Percentiles rank a stretch among this genome's conserved stretches.
Conservation (phyloP, 2,113 vertebrate species). For the Crotalus tigris region DNA sequence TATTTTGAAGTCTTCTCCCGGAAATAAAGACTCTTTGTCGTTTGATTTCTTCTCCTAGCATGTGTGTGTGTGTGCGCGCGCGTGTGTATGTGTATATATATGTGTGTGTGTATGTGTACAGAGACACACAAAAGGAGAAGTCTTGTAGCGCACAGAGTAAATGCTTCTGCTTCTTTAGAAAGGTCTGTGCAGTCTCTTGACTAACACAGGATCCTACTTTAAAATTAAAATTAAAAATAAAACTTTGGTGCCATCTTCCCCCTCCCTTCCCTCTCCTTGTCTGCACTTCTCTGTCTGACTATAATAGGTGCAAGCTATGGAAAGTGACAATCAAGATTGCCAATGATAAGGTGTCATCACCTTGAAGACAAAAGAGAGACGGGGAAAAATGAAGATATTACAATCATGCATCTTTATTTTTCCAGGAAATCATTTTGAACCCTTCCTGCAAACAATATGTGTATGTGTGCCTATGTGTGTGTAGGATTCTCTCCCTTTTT, state of each 20-base stretch:
- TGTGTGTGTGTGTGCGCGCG: not conserved
- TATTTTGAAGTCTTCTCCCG: slow-evolving; percentile 75
- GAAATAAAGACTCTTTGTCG: slow-evolving; percentile 72
- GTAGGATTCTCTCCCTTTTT: not conserved
- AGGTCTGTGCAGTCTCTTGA: slow-evolving; percentile 59
- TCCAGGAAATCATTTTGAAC: not conserved
- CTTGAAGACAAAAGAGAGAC: slow-evolving; percentile 64
- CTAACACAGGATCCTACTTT: slow-evolving; percentile 54
- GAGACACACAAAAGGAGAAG: slow-evolving; percentile 49
- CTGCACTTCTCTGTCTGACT: slow-evolving; percentile 64
- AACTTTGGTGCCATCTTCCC: slow-evolving; percentile 23
- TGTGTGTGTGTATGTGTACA: not conserved
- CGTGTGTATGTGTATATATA: not conserved
- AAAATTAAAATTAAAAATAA: slow-evolving; percentile 67
- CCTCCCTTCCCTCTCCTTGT: slow-evolving; percentile 55
- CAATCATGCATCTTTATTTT: slow-evolving; percentile 50
- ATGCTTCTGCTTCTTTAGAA: slow-evolving; percentile 53
- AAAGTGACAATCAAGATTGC: slow-evolving; percentile 67
- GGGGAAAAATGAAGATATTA: slow-evolving; percentile 54
- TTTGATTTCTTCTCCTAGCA: slow-evolving; percentile 63
- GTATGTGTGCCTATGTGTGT: not conserved
- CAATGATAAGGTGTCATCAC: slow-evolving; percentile 72
- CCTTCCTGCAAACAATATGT: not conserved
- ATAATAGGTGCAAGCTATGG: slow-evolving; percentile 59
- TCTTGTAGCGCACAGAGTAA: slow-evolving; percentile 60